Evolutionary conservation across 1,140 invertebrate genomes (phyloP).

Genomic region (Thalassaphorura encarpata): DNA sequence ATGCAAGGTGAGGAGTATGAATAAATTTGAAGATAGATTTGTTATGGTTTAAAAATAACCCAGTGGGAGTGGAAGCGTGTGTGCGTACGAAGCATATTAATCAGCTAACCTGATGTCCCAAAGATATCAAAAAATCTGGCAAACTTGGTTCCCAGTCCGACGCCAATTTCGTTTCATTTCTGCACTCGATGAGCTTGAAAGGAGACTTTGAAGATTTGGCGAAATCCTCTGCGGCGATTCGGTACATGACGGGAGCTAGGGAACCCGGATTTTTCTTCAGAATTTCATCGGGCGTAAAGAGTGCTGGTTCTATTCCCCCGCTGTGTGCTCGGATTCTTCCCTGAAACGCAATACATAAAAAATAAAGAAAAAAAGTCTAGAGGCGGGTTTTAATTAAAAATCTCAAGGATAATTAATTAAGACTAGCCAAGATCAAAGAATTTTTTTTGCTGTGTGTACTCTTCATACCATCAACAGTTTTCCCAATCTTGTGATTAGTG

Average conservation of each 20-base stretch:
- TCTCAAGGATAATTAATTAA: too few relatives aligned
- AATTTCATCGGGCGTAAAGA: slow-evolving; percentile 12
- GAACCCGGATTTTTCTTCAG: not conserved
- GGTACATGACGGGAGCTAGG: slow-evolving; percentile 23
- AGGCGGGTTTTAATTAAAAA: too few relatives aligned
- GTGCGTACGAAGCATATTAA: not conserved
- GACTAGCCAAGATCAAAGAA: too few relatives aligned
- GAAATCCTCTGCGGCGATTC: slow-evolving; percentile 20
- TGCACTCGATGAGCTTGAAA: slow-evolving; percentile 27
- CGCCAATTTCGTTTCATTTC: slow-evolving; percentile 19
- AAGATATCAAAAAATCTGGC: slow-evolving; percentile 16
- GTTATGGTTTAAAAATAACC: too few relatives aligned
- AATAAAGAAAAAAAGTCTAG: not conserved
- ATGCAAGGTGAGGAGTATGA: too few relatives aligned
- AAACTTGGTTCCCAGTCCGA: slow-evolving; percentile 24
- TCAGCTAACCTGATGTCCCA: slow-evolving; percentile 19
- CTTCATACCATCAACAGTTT: slow-evolving; percentile 8
- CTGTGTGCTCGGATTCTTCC: slow-evolving; percentile 21
- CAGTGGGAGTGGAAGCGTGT: too few relatives aligned
- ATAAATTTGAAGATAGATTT: too few relatives aligned
- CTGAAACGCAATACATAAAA: not conserved
- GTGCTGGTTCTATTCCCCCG: not conserved
- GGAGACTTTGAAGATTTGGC: slow-evolving; percentile 5
- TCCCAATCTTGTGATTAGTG: slow-evolving; percentile 4
- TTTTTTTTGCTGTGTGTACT: too few relatives aligned